Conservation (phyloP, 2,113 vertebrate species). For the Cebus imitator region DNA sequence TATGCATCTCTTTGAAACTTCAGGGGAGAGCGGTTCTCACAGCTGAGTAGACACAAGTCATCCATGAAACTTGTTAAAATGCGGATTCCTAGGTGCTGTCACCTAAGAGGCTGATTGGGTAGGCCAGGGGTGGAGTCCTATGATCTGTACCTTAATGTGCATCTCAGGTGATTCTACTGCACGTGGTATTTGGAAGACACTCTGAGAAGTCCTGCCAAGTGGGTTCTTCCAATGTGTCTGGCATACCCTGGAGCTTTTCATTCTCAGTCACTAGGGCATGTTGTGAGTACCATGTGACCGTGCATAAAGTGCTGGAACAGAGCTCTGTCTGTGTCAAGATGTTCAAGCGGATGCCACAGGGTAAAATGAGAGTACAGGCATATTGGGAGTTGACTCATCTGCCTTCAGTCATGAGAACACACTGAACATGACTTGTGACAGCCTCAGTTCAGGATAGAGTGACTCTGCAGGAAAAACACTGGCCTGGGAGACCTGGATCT, state of each 20-base stretch:
- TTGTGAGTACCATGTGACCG: neutral
- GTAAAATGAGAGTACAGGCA: neutral
- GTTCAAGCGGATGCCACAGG: neutral
- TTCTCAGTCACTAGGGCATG: neutral
- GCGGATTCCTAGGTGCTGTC: neutral
- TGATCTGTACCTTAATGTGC: neutral
- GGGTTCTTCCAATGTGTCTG: neutral
- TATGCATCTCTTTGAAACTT: neutral
- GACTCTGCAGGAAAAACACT: neutral
- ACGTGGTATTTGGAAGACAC: neutral
- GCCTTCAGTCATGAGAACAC: slow-evolving; percentile 5
- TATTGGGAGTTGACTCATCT: neutral
- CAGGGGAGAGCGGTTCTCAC: neutral
- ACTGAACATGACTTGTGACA: neutral
- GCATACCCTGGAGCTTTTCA: neutral
- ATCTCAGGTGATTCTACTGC: neutral
- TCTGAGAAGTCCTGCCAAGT: neutral
- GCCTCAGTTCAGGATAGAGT: neutral
- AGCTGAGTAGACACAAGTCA: no score
- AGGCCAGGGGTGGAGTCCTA: neutral
- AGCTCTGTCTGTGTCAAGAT: slow-evolving; percentile 42
- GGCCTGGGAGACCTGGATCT: neutral
- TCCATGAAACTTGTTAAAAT: neutral
- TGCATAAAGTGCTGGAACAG: neutral
- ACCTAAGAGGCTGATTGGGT: neutral